Conservation (phyloP, 2,113 vertebrate genomes). For the Anser cygnoides region DNA sequence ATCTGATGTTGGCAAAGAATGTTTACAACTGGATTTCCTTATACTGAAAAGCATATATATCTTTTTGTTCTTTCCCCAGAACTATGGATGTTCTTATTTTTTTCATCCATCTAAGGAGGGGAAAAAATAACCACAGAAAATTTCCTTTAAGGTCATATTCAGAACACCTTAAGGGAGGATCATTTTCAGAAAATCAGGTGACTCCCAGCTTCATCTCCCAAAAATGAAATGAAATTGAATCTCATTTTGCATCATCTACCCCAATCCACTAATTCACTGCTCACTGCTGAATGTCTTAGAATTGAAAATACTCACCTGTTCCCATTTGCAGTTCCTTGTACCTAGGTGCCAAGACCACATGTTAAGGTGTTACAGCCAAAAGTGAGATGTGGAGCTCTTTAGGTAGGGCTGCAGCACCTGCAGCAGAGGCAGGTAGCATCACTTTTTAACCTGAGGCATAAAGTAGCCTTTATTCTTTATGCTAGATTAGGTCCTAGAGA, state of each 20-base stretch:
- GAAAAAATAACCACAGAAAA: background rate
- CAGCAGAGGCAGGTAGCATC: background rate
- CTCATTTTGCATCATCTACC: background rate
- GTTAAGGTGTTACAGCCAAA: background rate
- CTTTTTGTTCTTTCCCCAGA: background rate
- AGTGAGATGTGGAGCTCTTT: background rate
- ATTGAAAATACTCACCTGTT: background rate
- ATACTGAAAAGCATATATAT: background rate
- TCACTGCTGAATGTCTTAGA: background rate
- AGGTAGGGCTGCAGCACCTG: background rate
- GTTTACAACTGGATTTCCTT: background rate
- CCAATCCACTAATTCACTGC: background rate
- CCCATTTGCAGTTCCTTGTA: background rate
- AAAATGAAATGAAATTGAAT: background rate
- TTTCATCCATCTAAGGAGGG: background rate
- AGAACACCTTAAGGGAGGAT: background rate
- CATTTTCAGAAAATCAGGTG: background rate
- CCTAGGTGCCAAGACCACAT: background rate
- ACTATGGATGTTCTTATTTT: background rate
- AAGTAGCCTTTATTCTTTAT: background rate
- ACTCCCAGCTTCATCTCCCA: background rate
- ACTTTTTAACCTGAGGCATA: accelerated
- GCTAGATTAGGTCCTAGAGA: background rate
- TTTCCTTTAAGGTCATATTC: background rate
- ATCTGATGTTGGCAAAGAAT: background rate